phyloP scores from a whole-genome alignment of 1,140 invertebrate genomes.

The Idris sp. region DNA sequence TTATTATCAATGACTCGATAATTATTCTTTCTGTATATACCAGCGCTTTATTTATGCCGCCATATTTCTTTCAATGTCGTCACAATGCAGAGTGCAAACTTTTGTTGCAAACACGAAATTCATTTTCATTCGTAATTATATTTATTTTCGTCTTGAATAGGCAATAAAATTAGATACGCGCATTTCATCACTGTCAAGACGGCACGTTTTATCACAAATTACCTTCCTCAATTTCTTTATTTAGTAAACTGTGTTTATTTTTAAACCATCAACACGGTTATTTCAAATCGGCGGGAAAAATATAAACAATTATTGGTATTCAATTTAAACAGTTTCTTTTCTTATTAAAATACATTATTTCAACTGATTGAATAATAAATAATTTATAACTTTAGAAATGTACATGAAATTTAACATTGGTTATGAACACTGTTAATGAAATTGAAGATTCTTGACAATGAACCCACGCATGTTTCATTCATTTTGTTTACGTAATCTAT shows the following conservation, averaged over 20 bases:
- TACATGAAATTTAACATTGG: conserved; percentile 2
- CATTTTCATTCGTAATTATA: conserved; percentile 34
- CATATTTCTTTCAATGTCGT: conserved; percentile 41
- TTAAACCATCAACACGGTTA: neutral
- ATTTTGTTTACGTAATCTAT: neutral
- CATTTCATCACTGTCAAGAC: conserved; percentile 20
- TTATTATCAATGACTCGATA: conserved; percentile 35
- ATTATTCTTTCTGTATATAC: conserved; percentile 36
- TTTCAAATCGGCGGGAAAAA: conserved; percentile 17
- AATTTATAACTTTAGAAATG: conserved; percentile 6
- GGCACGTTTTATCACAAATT: conserved; percentile 3
- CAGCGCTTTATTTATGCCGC: conserved; percentile 31
- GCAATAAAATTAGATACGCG: conserved; percentile 31
- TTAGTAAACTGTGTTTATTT: conserved; percentile 7
- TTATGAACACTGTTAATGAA: conserved; percentile 1
- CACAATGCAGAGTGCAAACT: no score
- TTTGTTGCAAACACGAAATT: conserved; percentile 22
- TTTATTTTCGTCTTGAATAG: conserved; percentile 33
- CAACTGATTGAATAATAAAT: no score
- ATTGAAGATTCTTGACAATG: conserved; percentile 12
- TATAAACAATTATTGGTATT: no score
- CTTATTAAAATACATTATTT: no score
- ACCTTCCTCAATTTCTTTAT: conserved; percentile 22
- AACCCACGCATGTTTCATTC: conserved; percentile 13
- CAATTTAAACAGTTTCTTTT: no score